A percentile compares a stretch with the other conserved stretches of the same genome.
Conservation (phyloP, 2,888 invertebrate genomes). For the Melieria picta region DNA sequence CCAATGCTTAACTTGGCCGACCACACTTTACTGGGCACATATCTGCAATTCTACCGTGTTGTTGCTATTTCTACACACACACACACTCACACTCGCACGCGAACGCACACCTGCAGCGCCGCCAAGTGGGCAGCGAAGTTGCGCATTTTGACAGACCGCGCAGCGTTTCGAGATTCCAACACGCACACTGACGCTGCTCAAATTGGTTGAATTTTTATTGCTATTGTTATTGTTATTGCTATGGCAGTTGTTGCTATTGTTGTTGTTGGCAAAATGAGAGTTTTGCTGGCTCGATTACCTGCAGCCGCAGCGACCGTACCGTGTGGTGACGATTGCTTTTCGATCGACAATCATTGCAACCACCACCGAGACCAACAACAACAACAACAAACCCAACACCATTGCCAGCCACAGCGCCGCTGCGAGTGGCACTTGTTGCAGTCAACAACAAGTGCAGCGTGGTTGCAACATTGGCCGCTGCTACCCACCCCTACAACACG, state of each 20-base stretch:
- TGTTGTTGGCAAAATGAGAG: not conserved
- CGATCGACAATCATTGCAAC: too few species aligned
- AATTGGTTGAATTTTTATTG: constrained; percentile 18
- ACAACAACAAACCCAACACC: too few species aligned
- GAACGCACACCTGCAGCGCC: constrained; percentile 39
- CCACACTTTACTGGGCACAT: not conserved
- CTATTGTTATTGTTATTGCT: not conserved
- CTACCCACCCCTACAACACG: too few species aligned
- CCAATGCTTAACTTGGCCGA: not conserved
- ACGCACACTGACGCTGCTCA: constrained; percentile 46
- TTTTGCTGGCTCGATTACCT: not conserved
- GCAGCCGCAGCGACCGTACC: constrained; percentile 2
- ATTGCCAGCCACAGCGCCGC: too few species aligned
- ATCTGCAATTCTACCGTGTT: not conserved
- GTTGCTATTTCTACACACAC: too few species aligned
- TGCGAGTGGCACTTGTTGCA: too few species aligned
- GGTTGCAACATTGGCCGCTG: too few species aligned
- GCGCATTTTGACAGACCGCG: constrained; percentile 34
- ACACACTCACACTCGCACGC: constrained; percentile 38
- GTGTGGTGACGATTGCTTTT: not conserved
- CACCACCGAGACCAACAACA: too few species aligned
- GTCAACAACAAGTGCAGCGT: too few species aligned
- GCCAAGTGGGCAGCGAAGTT: constrained; percentile 48
- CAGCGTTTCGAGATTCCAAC: constrained; percentile 51
- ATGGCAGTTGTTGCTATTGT: not conserved